Conservation (phyloP, 2,113 vertebrate genomes). For the Apodemus sylvaticus region DNA sequence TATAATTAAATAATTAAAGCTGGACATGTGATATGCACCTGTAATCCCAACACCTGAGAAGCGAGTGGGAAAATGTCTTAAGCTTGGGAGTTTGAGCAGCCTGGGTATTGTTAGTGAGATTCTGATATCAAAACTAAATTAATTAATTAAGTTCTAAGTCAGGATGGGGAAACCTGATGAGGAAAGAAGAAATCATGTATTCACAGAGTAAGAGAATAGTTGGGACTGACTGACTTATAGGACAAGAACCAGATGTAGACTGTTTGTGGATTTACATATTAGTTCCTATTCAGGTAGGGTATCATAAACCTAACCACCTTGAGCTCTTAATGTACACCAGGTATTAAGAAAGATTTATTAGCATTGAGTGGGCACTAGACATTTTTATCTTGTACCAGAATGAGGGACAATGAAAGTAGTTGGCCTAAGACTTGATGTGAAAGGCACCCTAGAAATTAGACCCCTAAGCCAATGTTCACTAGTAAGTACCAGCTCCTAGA, state of each 20-base stretch:
- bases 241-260: not conserved
- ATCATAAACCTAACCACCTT: no score
- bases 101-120: not conserved
- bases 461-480: not conserved
- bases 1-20: not conserved
- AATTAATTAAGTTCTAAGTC: not conserved
- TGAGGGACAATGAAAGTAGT: not conserved
- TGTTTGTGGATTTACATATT: not conserved
- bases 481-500: not conserved
- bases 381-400: not conserved
- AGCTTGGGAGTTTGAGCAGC: not conserved
- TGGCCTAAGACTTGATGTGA: not conserved
- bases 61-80: not conserved
- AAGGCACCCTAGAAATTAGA: not conserved
- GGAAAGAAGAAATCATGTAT: not conserved
- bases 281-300: not conserved
- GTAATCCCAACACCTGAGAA: not conserved
- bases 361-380: not conserved
- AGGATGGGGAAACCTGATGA: not conserved
- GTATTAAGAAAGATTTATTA: not conserved
- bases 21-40: no score
- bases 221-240: not conserved
- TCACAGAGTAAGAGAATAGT: not conserved
- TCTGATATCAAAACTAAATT: not conserved
- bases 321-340: not conserved